Base-by-base conservation (phyloP, 2,797 vertebrate species). In the Eleutherodactylus coqui region DNA sequence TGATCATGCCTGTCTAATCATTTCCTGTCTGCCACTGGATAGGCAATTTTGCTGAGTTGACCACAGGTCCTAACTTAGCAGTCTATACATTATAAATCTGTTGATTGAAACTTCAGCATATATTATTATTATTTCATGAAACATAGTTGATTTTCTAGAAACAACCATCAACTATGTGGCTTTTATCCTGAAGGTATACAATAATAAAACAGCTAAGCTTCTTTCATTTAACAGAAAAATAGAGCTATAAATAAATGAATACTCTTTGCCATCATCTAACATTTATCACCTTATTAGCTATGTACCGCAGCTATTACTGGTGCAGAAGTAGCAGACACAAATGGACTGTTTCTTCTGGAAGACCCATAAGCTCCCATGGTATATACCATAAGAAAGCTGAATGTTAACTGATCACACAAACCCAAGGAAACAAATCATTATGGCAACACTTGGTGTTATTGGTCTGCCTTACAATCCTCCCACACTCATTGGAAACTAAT, bases 1-100 rank as follows among this genome's bases (percentile, higher is more conserved):
- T 7, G 1, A 89, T 88, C 85, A 82, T 81, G 78, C 83, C 85
- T 90, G 79, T 88, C 87, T 90, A 90, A 91, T 86, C 6, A 76
- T 79, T 87, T 88, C 24, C 81, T 89, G 90, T 80, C 87, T 87
- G 85, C 32, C 5, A 41, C 88, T 53, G 45, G 47, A 79, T 85
- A 29, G 47, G 34, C 81, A 24, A 85, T 80, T 83, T 89, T 64
- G n/a, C 55, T 88, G 29, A 70, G n/a, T n/a, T 64, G 78, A 80
- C 47, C 58, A 64, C 55, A 80, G 29, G 58, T 47, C 78, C 47
- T 41, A 77, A 29, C 1, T 36, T 51, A 78, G 53, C 36, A 29
- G 43, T 8, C 78, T 47, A 47, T 80, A 79, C 58, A 64, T 64
- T 80, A 80, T 80, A 79, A 60, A 60, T 60, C 11, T 27, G 58